Evolutionary conservation across 2,113 vertebrate genomes (phyloP).

Genomic region (Empidonax alnorum): DNA sequence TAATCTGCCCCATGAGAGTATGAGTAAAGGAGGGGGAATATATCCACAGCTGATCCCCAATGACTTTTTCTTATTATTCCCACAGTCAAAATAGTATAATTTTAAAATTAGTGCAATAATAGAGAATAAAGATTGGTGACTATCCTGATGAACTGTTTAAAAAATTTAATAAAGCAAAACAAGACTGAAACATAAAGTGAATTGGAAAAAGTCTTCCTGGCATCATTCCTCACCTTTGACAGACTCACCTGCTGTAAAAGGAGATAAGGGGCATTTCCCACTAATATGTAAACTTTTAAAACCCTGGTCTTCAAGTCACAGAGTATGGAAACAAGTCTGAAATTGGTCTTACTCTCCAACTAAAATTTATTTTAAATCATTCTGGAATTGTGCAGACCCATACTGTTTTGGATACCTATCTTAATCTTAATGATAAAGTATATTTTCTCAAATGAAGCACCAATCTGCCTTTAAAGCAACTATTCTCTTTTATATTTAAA

Average conservation of each 20-base stretch:
- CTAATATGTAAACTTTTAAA: slow-evolving; percentile 40
- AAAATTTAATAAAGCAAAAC: slow-evolving; percentile 67
- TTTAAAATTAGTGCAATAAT: slow-evolving; percentile 65
- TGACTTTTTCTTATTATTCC: slow-evolving; percentile 70
- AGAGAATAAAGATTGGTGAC: slow-evolving; percentile 53
- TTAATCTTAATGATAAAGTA: neutral
- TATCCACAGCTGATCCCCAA: slow-evolving; percentile 36
- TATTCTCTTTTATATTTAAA: neutral
- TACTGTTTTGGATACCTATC: neutral
- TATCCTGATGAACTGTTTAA: slow-evolving; percentile 58
- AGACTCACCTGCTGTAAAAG: slow-evolving; percentile 33
- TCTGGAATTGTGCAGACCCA: neutral
- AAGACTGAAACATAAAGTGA: slow-evolving; percentile 20
- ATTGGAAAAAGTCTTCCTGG: neutral
- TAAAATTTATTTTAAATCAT: neutral
- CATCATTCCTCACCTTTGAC: slow-evolving; percentile 54
- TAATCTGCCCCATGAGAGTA: slow-evolving; percentile 21
- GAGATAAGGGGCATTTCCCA: slow-evolving; percentile 32
- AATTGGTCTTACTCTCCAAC: neutral
- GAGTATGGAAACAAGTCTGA: neutral
- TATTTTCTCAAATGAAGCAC: neutral
- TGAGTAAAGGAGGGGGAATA: slow-evolving; percentile 37
- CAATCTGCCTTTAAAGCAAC: neutral
- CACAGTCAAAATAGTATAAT: slow-evolving; percentile 69
- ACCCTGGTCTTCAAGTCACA: neutral